phyloP scores from a whole-genome alignment of 2,113 vertebrate species.

The Cynoglossus semilaevis region DNA sequence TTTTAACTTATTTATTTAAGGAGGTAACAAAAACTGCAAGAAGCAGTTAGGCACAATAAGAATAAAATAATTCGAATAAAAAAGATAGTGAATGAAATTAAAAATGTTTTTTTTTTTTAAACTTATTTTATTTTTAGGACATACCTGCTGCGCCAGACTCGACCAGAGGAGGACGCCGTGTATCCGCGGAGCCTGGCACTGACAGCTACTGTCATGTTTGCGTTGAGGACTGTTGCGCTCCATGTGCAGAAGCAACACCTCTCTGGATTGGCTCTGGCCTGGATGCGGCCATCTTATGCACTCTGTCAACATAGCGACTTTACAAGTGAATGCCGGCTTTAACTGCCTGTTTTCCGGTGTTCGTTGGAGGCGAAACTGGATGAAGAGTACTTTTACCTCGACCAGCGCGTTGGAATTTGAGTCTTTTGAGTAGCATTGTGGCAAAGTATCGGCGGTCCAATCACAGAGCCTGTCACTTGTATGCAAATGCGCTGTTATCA shows the following conservation, averaged over 20 bases:
- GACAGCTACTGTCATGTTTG: constrained; percentile 39
- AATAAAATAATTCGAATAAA: too few relatives aligned
- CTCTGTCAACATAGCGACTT: constrained; percentile 52
- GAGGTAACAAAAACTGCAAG: too few relatives aligned
- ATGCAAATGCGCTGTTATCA: constrained; percentile 76
- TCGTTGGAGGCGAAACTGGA: not conserved
- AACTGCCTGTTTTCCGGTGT: not conserved
- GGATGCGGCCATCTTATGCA: constrained; percentile 79
- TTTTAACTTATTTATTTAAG: too few relatives aligned
- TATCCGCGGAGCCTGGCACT: constrained; percentile 15
- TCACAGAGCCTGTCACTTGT: constrained; percentile 64
- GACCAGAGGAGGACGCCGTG: constrained; percentile 59
- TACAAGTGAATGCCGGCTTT: constrained; percentile 7
- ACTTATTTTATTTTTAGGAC: too few relatives aligned
- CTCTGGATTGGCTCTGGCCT: constrained; percentile 71
- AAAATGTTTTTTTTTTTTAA: too few relatives aligned
- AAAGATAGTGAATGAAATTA: too few relatives aligned
- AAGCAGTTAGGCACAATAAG: too few relatives aligned
- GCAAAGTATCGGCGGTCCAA: constrained; percentile 59
- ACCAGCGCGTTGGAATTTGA: not conserved
- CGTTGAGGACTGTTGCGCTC: constrained; percentile 33
- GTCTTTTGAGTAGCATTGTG: not conserved
- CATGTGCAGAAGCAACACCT: constrained; percentile 68
- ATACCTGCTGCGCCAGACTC: not conserved
- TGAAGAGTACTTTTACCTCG: not conserved